Percentiles rank a stretch among this genome's conserved stretches.
phyloP scores from a whole-genome alignment of 2,888 invertebrate species.

The Zootermopsis nevadensis region DNA sequence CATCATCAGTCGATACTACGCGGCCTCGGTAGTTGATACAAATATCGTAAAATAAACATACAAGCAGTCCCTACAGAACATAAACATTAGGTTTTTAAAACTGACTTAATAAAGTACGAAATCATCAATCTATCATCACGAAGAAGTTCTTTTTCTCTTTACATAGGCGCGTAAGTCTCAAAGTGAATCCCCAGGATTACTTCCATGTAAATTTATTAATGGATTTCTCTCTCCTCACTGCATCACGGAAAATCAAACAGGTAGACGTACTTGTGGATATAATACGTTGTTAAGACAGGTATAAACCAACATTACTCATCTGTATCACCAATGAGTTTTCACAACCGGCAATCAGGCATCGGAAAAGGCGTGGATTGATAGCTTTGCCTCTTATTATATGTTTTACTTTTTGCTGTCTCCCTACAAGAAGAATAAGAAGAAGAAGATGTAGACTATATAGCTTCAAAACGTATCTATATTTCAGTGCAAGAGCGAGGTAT shows the following conservation, averaged over 20 bases:
- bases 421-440: neutral
- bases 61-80: too few species aligned
- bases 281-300: neutral
- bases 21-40: too few species aligned
- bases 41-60: too few species aligned
- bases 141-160: too few species aligned
- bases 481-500: neutral
- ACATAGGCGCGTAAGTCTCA: too few species aligned
- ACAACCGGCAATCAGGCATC: constrained; percentile 20
- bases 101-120: too few species aligned
- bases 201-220: neutral
- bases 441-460: constrained; percentile 13
- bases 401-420: constrained; percentile 23
- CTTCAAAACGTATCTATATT: neutral
- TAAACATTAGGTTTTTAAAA: too few species aligned
- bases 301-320: constrained; percentile 13
- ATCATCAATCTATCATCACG: too few species aligned
- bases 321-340: neutral
- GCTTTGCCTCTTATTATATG: constrained; percentile 26
- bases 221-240: neutral
- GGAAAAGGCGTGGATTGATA: constrained; percentile 25
- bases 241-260: neutral
- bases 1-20: too few species aligned
- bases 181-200: neutral
- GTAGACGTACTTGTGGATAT: neutral